Evolutionary conservation across 2,797 vertebrate species (phyloP).

Genomic region (Avahi laniger): DNA sequence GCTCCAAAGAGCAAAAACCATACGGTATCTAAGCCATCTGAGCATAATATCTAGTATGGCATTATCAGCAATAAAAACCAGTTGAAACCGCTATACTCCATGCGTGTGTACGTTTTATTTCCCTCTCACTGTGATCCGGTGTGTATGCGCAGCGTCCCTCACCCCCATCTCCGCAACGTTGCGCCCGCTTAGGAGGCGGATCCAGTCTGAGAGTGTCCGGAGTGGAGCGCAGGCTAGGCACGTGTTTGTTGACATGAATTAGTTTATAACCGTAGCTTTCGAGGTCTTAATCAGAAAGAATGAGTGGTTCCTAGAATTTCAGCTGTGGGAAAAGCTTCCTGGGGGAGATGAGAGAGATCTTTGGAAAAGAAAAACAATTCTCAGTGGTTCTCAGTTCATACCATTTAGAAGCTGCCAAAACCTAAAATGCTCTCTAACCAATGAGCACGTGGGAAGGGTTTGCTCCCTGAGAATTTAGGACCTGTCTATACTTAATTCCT

Average conservation of each 20-base stretch:
- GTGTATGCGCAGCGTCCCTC: rapidly evolving
- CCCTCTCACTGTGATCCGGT: not conserved
- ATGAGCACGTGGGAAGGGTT: not conserved
- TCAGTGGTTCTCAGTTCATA: not conserved
- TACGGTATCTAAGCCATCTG: rapidly evolving
- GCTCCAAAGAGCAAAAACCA: not conserved
- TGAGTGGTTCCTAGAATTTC: not conserved
- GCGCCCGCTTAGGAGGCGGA: not conserved
- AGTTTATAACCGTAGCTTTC: not conserved
- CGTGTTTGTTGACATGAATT: not conserved
- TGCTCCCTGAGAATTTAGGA: too few relatives aligned
- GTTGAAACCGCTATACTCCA: rapidly evolving
- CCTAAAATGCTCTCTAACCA: not conserved
- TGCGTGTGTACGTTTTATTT: not conserved
- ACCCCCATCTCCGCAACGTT: too few relatives aligned
- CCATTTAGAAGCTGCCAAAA: not conserved
- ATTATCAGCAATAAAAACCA: rapidly evolving
- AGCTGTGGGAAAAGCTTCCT: not conserved
- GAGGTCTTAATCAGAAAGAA: not conserved
- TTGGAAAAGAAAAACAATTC: not conserved
- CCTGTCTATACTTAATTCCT: not conserved
- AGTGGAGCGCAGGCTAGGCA: rapidly evolving
- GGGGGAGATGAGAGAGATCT: not conserved
- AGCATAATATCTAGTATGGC: rapidly evolving
- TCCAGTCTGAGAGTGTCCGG: not conserved